These are phyloP conservation scores for Drosophila hydei DNA, from an alignment of 1,140 invertebrate genomes.

Conservation along the genomic window DNA sequence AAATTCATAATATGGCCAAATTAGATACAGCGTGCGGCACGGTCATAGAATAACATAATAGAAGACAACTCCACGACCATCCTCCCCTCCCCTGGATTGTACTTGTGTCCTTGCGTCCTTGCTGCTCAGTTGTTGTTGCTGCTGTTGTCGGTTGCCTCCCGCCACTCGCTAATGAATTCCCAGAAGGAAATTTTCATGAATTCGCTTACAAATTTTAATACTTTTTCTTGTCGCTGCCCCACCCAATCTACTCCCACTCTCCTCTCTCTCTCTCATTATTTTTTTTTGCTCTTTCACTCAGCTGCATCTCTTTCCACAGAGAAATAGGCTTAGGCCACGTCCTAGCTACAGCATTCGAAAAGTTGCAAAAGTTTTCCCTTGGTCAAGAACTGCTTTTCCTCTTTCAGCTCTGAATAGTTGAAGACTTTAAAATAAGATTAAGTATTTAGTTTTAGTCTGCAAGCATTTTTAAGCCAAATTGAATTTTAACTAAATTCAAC, in stretches of 20 bases:
- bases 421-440: no score
- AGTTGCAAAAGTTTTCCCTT: no score
- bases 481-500: no score
- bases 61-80: slow-evolving; percentile 51
- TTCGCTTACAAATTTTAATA: slow-evolving; percentile 78
- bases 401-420: no score
- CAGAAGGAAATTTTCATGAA: slow-evolving; percentile 70
- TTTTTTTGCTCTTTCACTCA: not conserved
- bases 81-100: slow-evolving; percentile 9
- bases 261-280: not conserved
- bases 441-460: no score
- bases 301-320: not conserved
- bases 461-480: no score
- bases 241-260: not conserved
- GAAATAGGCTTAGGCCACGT: no score
- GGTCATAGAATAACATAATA: slow-evolving; percentile 75
- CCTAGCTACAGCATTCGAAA: no score
- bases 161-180: slow-evolving; percentile 71
- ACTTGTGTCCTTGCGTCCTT: not conserved
- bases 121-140: no score
- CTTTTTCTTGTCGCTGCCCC: slow-evolving; percentile 60
- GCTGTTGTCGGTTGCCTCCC: not conserved
- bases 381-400: no score
- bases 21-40: slow-evolving; percentile 67
- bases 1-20: slow-evolving; percentile 81